These are phyloP conservation scores for Acipenser oxyrinchus DNA, from an alignment of 2,797 vertebrate genomes.

Conservation along the genomic window DNA sequence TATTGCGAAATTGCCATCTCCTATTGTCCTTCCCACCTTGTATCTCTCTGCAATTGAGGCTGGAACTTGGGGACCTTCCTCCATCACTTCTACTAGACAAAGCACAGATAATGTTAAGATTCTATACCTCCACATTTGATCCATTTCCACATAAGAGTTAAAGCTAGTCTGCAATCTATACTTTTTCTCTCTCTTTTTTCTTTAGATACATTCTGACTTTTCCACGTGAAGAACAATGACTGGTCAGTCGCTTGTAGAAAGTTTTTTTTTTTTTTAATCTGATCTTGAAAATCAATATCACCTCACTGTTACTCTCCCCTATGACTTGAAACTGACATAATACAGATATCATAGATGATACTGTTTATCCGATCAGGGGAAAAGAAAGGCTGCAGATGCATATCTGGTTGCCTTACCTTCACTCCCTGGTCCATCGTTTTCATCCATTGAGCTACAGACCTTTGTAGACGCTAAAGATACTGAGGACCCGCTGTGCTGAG, in stretches of 20 bases:
- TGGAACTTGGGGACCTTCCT: conserved; percentile 79
- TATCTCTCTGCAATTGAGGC: conserved; percentile 86
- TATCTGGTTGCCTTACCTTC: conserved; percentile 68
- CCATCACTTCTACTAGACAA: conserved; percentile 64
- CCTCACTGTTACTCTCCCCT: too few species aligned
- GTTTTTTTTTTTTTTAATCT: too few species aligned
- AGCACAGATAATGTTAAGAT: too few species aligned
- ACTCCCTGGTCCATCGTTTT: conserved; percentile 73
- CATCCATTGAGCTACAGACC: conserved; percentile 97
- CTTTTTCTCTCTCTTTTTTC: too few species aligned
- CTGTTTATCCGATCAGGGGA: conserved; percentile 6
- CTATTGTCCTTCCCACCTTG: conserved; percentile 89
- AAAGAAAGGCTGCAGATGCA: not conserved
- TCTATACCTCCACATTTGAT: too few species aligned
- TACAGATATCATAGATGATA: not conserved
- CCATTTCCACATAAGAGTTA: too few species aligned
- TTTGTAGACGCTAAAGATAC: conserved; percentile 93
- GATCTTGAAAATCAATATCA: too few species aligned
- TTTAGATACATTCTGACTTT: too few species aligned
- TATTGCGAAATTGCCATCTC: conserved; percentile 93
- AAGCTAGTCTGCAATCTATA: too few species aligned
- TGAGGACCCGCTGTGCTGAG: conserved; percentile 90
- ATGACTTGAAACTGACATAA: too few species aligned
- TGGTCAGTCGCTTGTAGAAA: too few species aligned
- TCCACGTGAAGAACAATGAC: too few species aligned